These are phyloP conservation scores for Erinaceus europaeus DNA, from an alignment of 2,113 vertebrate species.

Conservation along the genomic window DNA sequence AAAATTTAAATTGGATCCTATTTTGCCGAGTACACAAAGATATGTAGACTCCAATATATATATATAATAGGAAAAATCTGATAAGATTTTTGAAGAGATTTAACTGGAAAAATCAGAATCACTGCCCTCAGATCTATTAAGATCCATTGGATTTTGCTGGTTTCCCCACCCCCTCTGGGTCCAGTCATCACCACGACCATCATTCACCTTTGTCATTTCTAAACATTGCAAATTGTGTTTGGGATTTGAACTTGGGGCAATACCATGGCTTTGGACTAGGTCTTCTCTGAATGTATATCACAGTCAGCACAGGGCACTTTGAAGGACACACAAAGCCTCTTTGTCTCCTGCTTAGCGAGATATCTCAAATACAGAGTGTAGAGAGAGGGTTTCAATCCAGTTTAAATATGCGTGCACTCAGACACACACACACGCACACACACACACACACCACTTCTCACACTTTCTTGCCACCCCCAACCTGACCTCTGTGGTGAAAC, in stretches of 20 bases:
- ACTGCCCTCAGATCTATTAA: background rate
- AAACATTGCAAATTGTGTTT: background rate
- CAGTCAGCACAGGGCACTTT: background rate
- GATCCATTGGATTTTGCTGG: background rate
- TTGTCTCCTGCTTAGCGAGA: constrained; percentile 58
- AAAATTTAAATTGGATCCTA: constrained; percentile 30
- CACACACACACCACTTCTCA: too few species aligned
- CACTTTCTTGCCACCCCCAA: background rate
- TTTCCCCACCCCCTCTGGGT: constrained; percentile 8
- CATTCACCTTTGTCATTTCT: constrained; percentile 16
- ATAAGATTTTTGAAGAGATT: background rate
- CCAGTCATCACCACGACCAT: background rate
- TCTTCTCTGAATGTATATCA: constrained; percentile 1
- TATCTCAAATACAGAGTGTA: constrained; percentile 18
- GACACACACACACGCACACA: background rate
- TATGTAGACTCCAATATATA: background rate
- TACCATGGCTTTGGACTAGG: background rate
- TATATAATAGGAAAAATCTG: background rate
- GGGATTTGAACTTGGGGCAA: background rate
- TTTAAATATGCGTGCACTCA: background rate
- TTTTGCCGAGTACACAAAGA: background rate
- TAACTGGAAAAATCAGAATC: background rate
- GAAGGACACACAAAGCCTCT: constrained; percentile 42
- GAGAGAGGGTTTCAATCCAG: background rate
- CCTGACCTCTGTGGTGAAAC: background rate